Evolutionary conservation across 2,113 vertebrate genomes (phyloP).

Genomic region (Rafetus swinhoei): DNA sequence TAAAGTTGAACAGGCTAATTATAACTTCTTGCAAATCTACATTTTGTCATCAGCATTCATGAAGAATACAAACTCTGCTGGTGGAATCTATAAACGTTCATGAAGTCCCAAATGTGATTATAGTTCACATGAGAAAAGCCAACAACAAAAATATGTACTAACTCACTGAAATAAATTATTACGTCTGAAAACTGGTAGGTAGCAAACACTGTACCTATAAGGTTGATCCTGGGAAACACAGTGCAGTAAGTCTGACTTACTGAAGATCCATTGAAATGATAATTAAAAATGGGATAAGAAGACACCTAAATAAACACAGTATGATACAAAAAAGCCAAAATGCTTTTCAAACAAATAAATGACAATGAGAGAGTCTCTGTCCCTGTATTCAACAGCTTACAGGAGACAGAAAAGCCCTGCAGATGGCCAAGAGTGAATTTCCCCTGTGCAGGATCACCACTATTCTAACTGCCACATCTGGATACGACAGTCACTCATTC

Average conservation of each 20-base stretch:
- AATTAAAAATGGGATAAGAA: not conserved
- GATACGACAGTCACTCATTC: rapidly evolving
- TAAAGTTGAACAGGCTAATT: rapidly evolving
- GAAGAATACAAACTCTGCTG: not conserved
- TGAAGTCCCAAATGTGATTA: not conserved
- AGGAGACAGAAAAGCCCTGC: not conserved
- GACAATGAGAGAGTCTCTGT: not conserved
- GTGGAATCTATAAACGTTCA: not conserved
- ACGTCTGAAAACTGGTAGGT: not conserved
- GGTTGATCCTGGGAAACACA: not conserved
- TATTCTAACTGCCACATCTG: rapidly evolving
- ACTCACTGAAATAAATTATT: not conserved
- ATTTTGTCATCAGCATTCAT: not conserved
- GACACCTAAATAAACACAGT: rapidly evolving
- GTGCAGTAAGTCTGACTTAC: rapidly evolving
- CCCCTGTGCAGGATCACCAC: rapidly evolving
- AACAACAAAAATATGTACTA: not conserved
- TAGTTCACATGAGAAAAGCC: rapidly evolving
- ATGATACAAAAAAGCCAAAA: rapidly evolving
- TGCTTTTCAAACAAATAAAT: rapidly evolving
- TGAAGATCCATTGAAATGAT: not conserved
- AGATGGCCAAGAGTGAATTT: rapidly evolving
- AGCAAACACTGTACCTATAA: rapidly evolving
- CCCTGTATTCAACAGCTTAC: not conserved
- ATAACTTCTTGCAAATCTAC: not conserved